Evolutionary conservation across 2,797 vertebrate species (phyloP).

Genomic region (Rhodeus uyekii): DNA sequence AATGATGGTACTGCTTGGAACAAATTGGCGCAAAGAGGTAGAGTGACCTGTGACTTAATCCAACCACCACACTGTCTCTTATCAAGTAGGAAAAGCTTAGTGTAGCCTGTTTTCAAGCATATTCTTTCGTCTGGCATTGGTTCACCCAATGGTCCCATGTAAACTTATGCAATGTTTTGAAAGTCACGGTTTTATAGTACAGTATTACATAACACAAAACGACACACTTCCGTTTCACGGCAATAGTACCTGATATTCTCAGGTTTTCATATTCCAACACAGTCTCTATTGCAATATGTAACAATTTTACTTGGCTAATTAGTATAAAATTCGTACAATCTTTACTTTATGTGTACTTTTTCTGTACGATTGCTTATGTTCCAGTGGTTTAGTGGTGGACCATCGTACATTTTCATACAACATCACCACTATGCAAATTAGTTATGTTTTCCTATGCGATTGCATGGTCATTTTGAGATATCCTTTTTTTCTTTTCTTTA

Average conservation of each 20-base stretch:
- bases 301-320: background rate
- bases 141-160: background rate
- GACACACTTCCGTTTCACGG: background rate
- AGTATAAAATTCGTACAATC: background rate
- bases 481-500: background rate
- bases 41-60: background rate
- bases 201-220: background rate
- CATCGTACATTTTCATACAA: background rate
- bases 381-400: no score
- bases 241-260: background rate
- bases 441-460: background rate
- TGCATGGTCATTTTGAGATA: background rate
- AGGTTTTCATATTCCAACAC: background rate
- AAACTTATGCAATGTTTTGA: background rate
- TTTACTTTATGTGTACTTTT: no score
- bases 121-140: background rate
- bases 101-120: background rate
- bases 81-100: background rate
- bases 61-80: background rate
- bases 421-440: background rate
- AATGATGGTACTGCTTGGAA: conserved; percentile 56
- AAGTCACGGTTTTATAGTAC: background rate
- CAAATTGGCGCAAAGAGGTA: conserved; percentile 46
- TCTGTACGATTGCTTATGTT: no score
- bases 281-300: background rate